phyloP scores from a whole-genome alignment of 2,113 vertebrate genomes.

The Apeltes quadracus region DNA sequence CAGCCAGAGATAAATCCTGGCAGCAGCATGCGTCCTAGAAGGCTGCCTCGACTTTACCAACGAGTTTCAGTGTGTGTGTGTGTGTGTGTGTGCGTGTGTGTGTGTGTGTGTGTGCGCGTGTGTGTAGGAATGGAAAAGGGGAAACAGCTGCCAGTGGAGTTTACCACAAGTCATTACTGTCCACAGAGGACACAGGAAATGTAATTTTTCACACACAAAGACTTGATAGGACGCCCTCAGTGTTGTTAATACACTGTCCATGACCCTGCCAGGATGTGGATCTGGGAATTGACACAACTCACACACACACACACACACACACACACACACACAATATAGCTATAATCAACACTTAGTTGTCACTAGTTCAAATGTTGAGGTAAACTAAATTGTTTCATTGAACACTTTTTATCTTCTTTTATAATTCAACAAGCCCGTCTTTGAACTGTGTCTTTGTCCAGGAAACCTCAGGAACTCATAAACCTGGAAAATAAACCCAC shows the following conservation, averaged over 20 bases:
- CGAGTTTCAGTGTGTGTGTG: constrained; percentile 14
- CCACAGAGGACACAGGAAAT: constrained; percentile 72
- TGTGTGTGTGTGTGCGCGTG: constrained; percentile 19
- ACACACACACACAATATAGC: constrained; percentile 14
- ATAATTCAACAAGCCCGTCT: neutral
- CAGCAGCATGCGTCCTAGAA: constrained; percentile 1
- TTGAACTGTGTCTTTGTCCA: neutral
- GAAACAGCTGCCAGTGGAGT: constrained; percentile 77
- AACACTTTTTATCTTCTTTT: neutral
- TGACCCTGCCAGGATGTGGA: constrained; percentile 68
- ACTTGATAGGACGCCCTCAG: constrained; percentile 51
- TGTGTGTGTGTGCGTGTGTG: constrained; percentile 30
- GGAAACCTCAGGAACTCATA: neutral
- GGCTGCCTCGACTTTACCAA: constrained; percentile 56
- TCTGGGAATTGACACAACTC: constrained; percentile 28
- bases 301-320: constrained; percentile 16
- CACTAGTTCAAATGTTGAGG: too few relatives aligned
- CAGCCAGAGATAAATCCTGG: neutral
- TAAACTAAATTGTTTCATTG: too few relatives aligned
- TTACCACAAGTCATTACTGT: constrained; percentile 65
- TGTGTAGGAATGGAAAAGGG: constrained; percentile 40
- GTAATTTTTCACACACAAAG: constrained; percentile 60
- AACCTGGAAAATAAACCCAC: neutral
- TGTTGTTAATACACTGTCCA: constrained; percentile 64
- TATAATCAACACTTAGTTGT: too few relatives aligned